phyloP scores from a whole-genome alignment of 2,113 vertebrate genomes.

The Mobula birostris region DNA sequence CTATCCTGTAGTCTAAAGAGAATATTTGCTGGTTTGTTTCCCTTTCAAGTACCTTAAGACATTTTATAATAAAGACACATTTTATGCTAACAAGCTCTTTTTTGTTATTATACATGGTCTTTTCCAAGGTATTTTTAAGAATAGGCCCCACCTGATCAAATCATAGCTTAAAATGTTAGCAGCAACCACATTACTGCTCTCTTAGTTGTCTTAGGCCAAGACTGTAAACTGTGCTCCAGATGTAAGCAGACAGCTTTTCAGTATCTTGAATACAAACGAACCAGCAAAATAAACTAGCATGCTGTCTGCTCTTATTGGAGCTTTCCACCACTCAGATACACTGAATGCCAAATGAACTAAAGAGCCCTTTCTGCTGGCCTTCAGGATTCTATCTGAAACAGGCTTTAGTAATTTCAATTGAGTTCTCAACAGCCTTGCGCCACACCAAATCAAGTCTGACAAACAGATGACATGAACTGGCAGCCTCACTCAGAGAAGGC shows the following conservation, averaged over 20 bases:
- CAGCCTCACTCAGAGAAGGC: neutral
- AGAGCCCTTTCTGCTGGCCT: neutral
- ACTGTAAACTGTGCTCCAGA: neutral
- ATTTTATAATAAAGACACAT: neutral
- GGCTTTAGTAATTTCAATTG: neutral
- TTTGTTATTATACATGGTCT: neutral
- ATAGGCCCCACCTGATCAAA: neutral
- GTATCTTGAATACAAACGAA: neutral
- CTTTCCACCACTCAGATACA: neutral
- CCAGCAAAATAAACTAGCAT: neutral
- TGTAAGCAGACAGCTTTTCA: neutral
- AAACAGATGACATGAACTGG: neutral
- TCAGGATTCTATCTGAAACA: neutral
- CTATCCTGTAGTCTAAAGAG: no score
- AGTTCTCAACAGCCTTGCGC: neutral
- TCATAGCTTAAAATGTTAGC: no score
- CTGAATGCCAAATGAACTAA: neutral
- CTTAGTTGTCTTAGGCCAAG: neutral
- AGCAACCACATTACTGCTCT: neutral
- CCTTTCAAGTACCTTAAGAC: neutral
- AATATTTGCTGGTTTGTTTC: no score
- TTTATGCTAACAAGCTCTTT: neutral
- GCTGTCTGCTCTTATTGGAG: neutral
- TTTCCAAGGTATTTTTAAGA: neutral
- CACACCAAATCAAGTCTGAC: no score